Evolutionary conservation across 2,888 invertebrate genomes (phyloP).

Genomic region (Lydus trimaculatus): DNA sequence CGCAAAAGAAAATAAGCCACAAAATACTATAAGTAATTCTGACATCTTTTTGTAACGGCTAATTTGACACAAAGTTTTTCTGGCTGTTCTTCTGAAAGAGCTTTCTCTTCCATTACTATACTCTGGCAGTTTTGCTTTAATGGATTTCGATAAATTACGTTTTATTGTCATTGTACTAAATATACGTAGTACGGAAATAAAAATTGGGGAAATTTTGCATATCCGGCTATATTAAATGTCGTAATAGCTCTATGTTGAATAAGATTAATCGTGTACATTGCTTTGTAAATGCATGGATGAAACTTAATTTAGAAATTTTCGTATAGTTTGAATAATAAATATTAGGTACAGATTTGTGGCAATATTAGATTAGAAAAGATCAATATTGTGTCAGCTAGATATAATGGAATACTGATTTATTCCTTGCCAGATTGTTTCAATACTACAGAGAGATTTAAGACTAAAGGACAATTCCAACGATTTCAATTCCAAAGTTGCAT

Average conservation of each 20-base stretch:
- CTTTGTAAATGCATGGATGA: no score
- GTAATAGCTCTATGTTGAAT: no score
- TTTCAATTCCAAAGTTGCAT: no score
- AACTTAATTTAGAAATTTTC: no score
- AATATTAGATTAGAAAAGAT: not conserved
- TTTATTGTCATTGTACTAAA: not conserved
- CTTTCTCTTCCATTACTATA: not conserved
- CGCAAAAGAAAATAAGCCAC: not conserved
- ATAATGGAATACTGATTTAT: not conserved
- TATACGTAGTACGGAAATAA: not conserved
- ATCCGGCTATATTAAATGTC: no score
- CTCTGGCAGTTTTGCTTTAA: not conserved
- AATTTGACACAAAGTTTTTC: constrained; percentile 7
- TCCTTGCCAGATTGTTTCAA: no score
- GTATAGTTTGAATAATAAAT: no score
- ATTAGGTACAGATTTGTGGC: no score
- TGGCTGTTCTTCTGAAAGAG: not conserved
- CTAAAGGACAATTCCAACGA: not conserved
- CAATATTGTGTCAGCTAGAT: not conserved
- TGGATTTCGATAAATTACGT: constrained; percentile 4
- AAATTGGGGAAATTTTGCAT: not conserved
- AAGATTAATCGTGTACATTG: not conserved
- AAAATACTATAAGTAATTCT: not conserved
- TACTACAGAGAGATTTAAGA: no score
- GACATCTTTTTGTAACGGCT: constrained; percentile 6